These are phyloP conservation scores for Harpegnathos saltator DNA, from an alignment of 1,140 invertebrate genomes.

Conservation along the genomic window DNA sequence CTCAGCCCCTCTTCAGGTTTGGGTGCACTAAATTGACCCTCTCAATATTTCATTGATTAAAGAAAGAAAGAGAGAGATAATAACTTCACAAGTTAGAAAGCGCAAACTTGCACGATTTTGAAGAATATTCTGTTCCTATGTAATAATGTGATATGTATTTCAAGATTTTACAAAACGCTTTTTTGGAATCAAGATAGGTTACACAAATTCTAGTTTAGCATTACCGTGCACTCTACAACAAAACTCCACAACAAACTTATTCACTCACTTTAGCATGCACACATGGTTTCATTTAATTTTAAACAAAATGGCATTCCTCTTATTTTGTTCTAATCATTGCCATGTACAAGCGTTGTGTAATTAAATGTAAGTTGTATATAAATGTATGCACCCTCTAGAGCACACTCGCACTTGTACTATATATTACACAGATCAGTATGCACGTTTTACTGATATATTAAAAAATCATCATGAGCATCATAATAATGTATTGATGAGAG, in stretches of 20 bases:
- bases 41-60: conserved; percentile 65
- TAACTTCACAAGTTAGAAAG: conserved; percentile 67
- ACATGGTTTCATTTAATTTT: conserved; percentile 34
- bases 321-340: conserved; percentile 14
- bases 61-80: conserved; percentile 10
- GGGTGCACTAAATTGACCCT: conserved; percentile 72
- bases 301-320: not conserved
- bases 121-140: conserved; percentile 35
- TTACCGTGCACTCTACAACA: conserved; percentile 55
- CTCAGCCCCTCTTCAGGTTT: conserved; percentile 79
- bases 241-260: not conserved
- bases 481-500: conserved; percentile 16
- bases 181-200: conserved; percentile 57
- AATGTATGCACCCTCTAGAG: conserved; percentile 36
- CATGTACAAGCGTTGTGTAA: conserved; percentile 15
- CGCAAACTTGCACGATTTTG: conserved; percentile 66
- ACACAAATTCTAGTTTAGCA: conserved; percentile 61
- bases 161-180: conserved; percentile 57
- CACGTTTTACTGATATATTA: conserved; percentile 23
- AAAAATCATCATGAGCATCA: conserved; percentile 8
- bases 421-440: conserved; percentile 30
- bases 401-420: conserved; percentile 17
- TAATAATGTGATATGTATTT: conserved; percentile 39
- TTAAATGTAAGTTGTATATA: not conserved
- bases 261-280: conserved; percentile 63